These are phyloP conservation scores for Ladona fulva DNA, from an alignment of 1,140 invertebrate species.

Conservation along the genomic window DNA sequence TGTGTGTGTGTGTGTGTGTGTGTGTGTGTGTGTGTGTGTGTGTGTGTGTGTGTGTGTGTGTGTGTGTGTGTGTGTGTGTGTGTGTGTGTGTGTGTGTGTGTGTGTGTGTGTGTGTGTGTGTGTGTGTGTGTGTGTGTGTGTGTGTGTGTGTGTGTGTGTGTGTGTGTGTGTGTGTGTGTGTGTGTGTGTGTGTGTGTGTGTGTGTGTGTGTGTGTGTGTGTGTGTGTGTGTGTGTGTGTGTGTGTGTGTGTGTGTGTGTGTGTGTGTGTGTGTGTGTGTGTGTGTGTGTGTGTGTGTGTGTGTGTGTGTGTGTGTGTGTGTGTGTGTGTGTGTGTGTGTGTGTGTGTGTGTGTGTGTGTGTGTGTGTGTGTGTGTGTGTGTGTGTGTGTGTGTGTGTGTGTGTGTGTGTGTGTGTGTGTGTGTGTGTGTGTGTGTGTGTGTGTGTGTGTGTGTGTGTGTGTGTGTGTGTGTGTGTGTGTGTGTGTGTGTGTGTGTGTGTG, in stretches of 20 bases:
- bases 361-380: slow-evolving; percentile 25
- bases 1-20: slow-evolving; percentile 16
- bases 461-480: slow-evolving; percentile 22
- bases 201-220: slow-evolving; percentile 24
- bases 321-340: slow-evolving; percentile 25
- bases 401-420: slow-evolving; percentile 25
- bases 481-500: not conserved
- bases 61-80: slow-evolving; percentile 16
- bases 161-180: slow-evolving; percentile 25
- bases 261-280: slow-evolving; percentile 24
- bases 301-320: slow-evolving; percentile 26
- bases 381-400: slow-evolving; percentile 27
- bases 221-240: slow-evolving; percentile 25
- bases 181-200: slow-evolving; percentile 26
- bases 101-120: slow-evolving; percentile 16
- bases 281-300: slow-evolving; percentile 25
- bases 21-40: slow-evolving; percentile 16
- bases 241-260: slow-evolving; percentile 26
- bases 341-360: slow-evolving; percentile 24
- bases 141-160: slow-evolving; percentile 22
- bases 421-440: slow-evolving; percentile 25
- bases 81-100: slow-evolving; percentile 16
- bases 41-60: slow-evolving; percentile 16
- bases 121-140: slow-evolving; percentile 18
- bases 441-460: slow-evolving; percentile 26